Evolutionary conservation across 2,888 invertebrate genomes (phyloP), one percentile per base, ranked within the genome.

Genomic region (Anthophora plumipes): DNA sequence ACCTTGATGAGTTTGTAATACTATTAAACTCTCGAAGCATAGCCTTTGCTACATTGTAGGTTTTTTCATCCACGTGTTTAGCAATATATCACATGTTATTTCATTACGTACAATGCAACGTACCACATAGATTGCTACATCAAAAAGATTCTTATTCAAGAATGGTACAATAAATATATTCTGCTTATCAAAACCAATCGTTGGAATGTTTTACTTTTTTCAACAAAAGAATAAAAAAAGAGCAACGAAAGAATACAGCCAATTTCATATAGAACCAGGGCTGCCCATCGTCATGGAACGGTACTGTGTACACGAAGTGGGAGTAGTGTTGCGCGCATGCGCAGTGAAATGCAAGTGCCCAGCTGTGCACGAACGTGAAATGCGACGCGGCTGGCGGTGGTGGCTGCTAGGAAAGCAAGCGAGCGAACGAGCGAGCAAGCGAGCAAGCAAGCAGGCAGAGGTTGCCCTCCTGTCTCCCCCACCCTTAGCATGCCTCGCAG

Each of bases 311-410:
- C 0, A 7, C 14, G 39, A 41, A 39, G 76, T 55, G 75, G 71
- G 76, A 22, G 50, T 8, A 25, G 9, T 3, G 43, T 14, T 22
- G 5, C 9, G 52, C 80, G 85, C 80, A 85, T 76, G 85, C 82
- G 85, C 82, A 64, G 41, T 59, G 46, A 7, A 9, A 37, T 55
- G 46, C 17, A 11, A 69, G 71, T 59, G 78, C 59, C 85, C 85
- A 85, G 85, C 85, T 85, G 85, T 85, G 85, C 82, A 74, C 80
- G 74, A 82, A 80, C 70, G 70, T 82, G 66, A 76, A 80, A 77
- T 76, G 82, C 85, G 73, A 59, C 61, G 70, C 71, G 81, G 61
- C 70, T 57, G 80, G 72, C 73, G 67, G 80, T 73, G 84, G 74
- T 75, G 80, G 85, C 87, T 80, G 85, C 60, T 71, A 84, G 82